Evolutionary conservation across 2,888 invertebrate species (phyloP).

Genomic region (Hypomecis atomaria): DNA sequence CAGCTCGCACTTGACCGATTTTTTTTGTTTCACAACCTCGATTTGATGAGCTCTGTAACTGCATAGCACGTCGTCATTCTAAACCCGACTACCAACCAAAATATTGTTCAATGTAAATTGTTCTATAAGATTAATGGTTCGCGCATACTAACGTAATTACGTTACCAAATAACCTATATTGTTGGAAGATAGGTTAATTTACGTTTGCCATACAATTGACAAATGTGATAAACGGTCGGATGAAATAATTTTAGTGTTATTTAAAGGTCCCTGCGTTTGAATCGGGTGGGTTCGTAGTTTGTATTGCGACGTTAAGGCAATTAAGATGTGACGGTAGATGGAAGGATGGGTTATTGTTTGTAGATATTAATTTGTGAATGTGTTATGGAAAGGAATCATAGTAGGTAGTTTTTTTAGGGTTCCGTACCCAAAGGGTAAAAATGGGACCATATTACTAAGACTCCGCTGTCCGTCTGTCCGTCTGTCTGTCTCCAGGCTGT

Average conservation of each 20-base stretch:
- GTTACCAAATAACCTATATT: conserved; percentile 23
- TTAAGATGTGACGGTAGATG: conserved; percentile 2
- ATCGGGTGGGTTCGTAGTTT: conserved; percentile 5
- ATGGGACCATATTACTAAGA: too few species aligned
- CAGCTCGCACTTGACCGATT: too few species aligned
- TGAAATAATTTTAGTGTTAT: conserved; percentile 18
- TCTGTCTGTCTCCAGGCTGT: too few species aligned
- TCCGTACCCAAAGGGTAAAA: too few species aligned
- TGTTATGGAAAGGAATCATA: background rate
- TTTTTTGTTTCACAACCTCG: too few species aligned
- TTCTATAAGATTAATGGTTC: conserved; percentile 34
- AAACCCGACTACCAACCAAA: conserved; percentile 28
- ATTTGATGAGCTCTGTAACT: conserved; percentile 8
- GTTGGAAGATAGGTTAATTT: conserved; percentile 32
- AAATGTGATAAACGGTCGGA: conserved; percentile 21
- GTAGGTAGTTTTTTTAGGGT: too few species aligned
- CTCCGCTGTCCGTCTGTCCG: too few species aligned
- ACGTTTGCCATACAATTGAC: conserved; percentile 31
- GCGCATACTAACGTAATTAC: conserved; percentile 30
- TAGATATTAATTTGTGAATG: background rate
- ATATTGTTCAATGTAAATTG: conserved; percentile 33
- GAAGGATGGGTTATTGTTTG: background rate
- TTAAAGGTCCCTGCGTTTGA: conserved; percentile 6
- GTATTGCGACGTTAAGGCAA: background rate
- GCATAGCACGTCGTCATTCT: background rate